These are phyloP conservation scores for Pseudomyrmex cubaensis DNA, from an alignment of 1,140 invertebrate species.

Conservation along the genomic window DNA sequence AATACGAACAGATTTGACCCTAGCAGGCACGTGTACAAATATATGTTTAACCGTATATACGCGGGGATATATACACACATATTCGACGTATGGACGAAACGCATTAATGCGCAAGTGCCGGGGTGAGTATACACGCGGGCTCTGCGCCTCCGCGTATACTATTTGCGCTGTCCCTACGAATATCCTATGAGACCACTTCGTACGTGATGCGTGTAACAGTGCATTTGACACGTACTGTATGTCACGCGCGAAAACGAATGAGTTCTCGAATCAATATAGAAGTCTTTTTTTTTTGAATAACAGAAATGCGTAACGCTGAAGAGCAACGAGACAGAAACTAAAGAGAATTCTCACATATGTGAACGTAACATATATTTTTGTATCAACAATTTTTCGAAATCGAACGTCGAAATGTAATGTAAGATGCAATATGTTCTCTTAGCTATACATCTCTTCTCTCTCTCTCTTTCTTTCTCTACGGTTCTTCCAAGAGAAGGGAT, in stretches of 20 bases:
- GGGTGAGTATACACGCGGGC: conserved; percentile 16
- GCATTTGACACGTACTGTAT: conserved; percentile 73
- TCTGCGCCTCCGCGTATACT: background rate
- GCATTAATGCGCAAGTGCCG: conserved; percentile 54
- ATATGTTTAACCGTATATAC: conserved; percentile 44
- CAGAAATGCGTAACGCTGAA: background rate
- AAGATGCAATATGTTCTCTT: conserved; percentile 19
- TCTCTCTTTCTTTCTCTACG: too few relatives aligned
- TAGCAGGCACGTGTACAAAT: conserved; percentile 46
- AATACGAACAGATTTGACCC: conserved; percentile 58
- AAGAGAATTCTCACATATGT: too few relatives aligned
- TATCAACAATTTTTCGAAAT: background rate
- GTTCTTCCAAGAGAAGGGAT: background rate
- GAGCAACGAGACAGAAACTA: background rate
- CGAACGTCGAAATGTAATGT: conserved; percentile 10
- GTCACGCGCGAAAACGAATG: conserved; percentile 67
- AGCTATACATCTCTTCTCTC: too few relatives aligned
- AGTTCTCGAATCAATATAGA: conserved; percentile 60
- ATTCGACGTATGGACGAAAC: conserved; percentile 37
- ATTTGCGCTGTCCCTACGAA: conserved; percentile 55
- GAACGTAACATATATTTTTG: too few relatives aligned
- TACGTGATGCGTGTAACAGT: conserved; percentile 64
- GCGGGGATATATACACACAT: conserved; percentile 11
- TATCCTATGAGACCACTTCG: conserved; percentile 69
- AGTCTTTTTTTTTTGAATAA: conserved; percentile 22